These are phyloP conservation scores for Colius striatus DNA, from an alignment of 2,113 vertebrate species.

Conservation along the genomic window DNA sequence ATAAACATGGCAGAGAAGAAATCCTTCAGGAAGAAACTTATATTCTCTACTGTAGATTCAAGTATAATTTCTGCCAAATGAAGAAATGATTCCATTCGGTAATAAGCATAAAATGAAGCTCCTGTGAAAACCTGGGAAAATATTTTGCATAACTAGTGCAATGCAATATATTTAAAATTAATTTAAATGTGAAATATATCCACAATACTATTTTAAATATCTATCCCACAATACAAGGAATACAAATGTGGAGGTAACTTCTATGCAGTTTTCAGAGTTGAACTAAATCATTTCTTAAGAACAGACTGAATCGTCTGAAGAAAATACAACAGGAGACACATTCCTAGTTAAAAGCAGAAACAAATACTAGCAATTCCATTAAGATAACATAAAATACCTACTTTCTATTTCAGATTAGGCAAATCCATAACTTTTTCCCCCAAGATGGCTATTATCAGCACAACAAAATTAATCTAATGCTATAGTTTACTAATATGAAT, in stretches of 20 bases:
- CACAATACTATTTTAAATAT: background rate
- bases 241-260: accelerated
- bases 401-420: background rate
- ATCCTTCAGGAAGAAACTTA: background rate
- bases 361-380: background rate
- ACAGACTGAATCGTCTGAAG: background rate
- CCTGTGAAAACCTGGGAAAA: background rate
- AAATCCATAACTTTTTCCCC: background rate
- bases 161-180: background rate
- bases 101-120: background rate
- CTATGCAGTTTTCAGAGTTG: background rate
- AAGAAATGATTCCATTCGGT: background rate
- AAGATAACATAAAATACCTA: background rate
- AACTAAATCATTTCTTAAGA: background rate
- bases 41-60: background rate
- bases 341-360: background rate
- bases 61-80: background rate
- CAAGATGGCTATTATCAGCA: background rate
- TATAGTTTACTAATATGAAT: background rate
- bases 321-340: background rate
- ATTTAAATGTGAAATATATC: background rate
- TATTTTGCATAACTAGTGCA: background rate
- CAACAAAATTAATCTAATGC: constrained; percentile 21
- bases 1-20: background rate
- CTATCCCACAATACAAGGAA: background rate